phyloP scores from a whole-genome alignment of 2,113 vertebrate genomes.

The Girardinichthys multiradiatus region DNA sequence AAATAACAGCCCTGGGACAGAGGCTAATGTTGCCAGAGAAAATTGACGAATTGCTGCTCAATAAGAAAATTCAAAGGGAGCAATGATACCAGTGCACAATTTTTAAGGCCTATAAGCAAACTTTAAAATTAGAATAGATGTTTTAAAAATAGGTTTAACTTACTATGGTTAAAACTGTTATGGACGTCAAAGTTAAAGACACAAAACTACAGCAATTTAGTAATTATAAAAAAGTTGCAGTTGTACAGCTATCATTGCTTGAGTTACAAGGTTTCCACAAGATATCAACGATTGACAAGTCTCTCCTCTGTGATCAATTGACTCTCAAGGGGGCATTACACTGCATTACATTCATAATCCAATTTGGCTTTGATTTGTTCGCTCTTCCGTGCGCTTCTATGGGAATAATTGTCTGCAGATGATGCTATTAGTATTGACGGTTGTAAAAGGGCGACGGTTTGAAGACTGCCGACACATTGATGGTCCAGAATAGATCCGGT shows the following conservation, averaged over 20 bases:
- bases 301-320: slow-evolving; percentile 79
- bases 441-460: slow-evolving; percentile 78
- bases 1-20: slow-evolving; percentile 33
- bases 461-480: slow-evolving; percentile 79
- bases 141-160: neutral
- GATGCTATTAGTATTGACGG: slow-evolving; percentile 84
- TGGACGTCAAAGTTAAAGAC: neutral
- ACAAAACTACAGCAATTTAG: slow-evolving; percentile 13
- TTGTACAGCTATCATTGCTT: slow-evolving; percentile 47
- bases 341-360: slow-evolving; percentile 82
- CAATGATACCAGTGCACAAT: neutral
- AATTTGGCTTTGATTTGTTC: slow-evolving; percentile 83
- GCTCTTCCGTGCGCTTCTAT: slow-evolving; percentile 78
- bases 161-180: neutral
- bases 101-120: neutral
- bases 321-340: slow-evolving; percentile 77
- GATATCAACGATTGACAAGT: slow-evolving; percentile 74
- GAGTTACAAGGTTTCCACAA: slow-evolving; percentile 64
- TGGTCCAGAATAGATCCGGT: slow-evolving; percentile 77
- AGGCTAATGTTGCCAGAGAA: slow-evolving; percentile 37
- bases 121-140: neutral
- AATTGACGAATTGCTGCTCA: slow-evolving; percentile 32
- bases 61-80: slow-evolving; percentile 14
- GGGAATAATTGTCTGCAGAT: slow-evolving; percentile 82
- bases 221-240: slow-evolving; percentile 3